Percentiles rank a stretch among this genome's conserved stretches.
Evolutionary conservation across 1,140 invertebrate genomes (phyloP).

Genomic region (Lucilia sericata): DNA sequence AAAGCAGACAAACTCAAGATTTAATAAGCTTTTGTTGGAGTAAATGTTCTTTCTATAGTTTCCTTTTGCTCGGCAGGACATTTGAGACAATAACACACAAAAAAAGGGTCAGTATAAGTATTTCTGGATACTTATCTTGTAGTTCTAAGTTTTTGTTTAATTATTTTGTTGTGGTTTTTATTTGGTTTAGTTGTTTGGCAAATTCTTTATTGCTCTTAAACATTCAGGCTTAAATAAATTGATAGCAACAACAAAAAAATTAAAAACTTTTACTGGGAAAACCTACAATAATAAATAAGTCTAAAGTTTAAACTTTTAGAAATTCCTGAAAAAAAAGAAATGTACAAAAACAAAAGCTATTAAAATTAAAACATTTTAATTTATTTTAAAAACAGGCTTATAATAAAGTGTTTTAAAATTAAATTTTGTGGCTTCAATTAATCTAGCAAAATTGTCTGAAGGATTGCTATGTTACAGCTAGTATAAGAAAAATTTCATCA

Average conservation of each 20-base stretch:
- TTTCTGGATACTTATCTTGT: background rate
- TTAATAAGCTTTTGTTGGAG: no score
- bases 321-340: background rate
- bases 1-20: no score
- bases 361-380: conserved; percentile 3
- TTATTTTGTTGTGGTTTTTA: conserved; percentile 3
- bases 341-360: background rate
- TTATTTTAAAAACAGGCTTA: background rate
- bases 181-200: background rate
- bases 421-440: conserved; percentile 20
- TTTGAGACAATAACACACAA: no score
- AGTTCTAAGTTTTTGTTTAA: conserved; percentile 7
- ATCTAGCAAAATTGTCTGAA: background rate
- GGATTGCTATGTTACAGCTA: background rate
- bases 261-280: no score
- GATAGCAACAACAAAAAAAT: no score
- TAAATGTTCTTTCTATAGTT: no score
- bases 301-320: background rate
- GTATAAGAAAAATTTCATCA: no score
- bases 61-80: no score
- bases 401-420: conserved; percentile 27
- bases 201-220: background rate
- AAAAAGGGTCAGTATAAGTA: no score
- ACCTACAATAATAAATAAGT: no score
- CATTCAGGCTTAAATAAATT: no score